Conservation (phyloP, 2,797 vertebrate genomes). For the Sorex maritimensis region DNA sequence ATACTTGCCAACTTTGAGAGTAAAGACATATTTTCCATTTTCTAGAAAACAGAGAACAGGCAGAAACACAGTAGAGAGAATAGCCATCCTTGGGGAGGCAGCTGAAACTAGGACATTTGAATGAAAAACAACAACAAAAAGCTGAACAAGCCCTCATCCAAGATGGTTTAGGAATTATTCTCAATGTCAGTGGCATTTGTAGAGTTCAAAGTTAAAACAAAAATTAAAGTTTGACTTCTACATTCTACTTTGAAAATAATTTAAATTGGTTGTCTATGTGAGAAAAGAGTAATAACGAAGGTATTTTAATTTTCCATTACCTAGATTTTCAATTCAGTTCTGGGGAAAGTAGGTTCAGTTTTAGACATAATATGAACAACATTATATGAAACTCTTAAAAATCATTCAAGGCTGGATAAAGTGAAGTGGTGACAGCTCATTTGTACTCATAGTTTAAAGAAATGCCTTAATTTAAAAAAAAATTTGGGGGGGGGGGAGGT, state of each 20-base stretch:
- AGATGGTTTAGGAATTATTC: neutral
- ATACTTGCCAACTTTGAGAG: neutral
- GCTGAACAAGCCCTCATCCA: neutral
- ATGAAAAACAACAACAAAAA: too few relatives aligned
- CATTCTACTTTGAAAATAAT: constrained; percentile 47
- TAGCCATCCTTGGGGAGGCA: too few relatives aligned
- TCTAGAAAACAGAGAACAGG: neutral
- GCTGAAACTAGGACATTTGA: too few relatives aligned
- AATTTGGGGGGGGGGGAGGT: neutral
- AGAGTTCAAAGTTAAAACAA: constrained; percentile 16
- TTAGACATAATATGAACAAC: constrained; percentile 13
- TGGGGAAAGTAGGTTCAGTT: neutral
- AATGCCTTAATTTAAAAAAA: neutral
- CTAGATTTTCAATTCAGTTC: constrained; percentile 37
- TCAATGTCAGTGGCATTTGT: neutral
- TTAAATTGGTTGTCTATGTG: neutral
- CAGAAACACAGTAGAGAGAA: neutral
- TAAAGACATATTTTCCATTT: neutral
- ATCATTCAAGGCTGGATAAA: neutral
- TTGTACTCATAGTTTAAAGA: neutral
- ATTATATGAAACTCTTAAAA: neutral
- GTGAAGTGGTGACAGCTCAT: neutral
- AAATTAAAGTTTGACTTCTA: neutral
- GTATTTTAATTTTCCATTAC: neutral
- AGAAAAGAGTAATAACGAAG: neutral